Base-by-base conservation (phyloP, 2,888 invertebrate genomes). In the Sinhomidia bicolor region DNA sequence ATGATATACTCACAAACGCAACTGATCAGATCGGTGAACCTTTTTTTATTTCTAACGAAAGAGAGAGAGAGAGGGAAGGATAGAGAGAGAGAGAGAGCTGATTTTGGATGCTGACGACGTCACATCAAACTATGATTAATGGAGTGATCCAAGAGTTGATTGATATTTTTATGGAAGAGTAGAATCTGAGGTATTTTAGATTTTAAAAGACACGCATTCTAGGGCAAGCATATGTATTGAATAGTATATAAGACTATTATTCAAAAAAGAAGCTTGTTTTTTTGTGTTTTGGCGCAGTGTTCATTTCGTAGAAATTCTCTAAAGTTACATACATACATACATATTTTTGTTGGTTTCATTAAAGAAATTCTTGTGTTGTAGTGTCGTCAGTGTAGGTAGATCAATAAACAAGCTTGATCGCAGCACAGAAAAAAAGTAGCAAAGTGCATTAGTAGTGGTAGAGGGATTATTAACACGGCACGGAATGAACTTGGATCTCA, bases 61-160 rank as follows among this genome's bases (percentile, higher is more conserved):
- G 71, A 41, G 17, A 2, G 44, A 6, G 47, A 76, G 26, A 29
- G 29, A 76, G 47, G 26, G 26, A n/a, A n/a, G n/a, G n/a, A n/a
- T n/a, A n/a, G 36, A 36, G 36, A 36, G 36, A 36, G 7, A 7
- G 36, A 60, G 20, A 47, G n/a, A 32, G 51, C n/a, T 78, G 76
- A 78, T 54, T 74, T 47, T 57, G 57, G 83, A 74, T 83, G 29
- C 83, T 47, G 83, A 74, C 83, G 83, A 83, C 57, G 83, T 83
- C 83, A 57, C 83, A 83, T 83, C 83, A 83, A 83, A 83, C 83
- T 71, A 83, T 83, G 83, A 83, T 83, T 83, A 83, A 83, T 83
- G 83, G 83, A 83, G 36, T 57, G 54, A 74, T 83, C 71, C 54
- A 57, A 23, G 57, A 23, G 20, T 36, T 57, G 83, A 83, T 83